These are phyloP conservation scores for Colletes gigas DNA, from an alignment of 1,140 invertebrate species.

Conservation along the genomic window DNA sequence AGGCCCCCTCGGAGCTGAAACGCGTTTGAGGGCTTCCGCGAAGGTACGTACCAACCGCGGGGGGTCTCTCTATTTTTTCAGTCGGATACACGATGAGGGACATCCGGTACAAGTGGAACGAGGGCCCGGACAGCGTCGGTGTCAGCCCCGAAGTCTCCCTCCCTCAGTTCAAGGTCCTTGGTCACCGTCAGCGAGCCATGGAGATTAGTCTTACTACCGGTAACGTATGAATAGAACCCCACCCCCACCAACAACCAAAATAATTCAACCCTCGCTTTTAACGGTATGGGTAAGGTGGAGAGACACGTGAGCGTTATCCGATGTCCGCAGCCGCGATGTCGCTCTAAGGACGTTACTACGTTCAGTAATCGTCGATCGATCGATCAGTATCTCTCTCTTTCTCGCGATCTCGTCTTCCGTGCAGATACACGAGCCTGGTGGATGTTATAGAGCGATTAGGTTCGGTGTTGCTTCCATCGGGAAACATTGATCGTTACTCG, in stretches of 20 bases:
- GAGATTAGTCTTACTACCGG: conserved; percentile 96
- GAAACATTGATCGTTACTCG: neutral
- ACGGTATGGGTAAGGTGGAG: conserved; percentile 66
- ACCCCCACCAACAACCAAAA: conserved; percentile 61
- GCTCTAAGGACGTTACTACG: conserved; percentile 40
- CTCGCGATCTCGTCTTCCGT: conserved; percentile 47
- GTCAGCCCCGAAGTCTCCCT: conserved; percentile 95
- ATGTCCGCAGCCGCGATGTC: conserved; percentile 63
- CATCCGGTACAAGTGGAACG: conserved; percentile 97
- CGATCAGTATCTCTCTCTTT: conserved; percentile 67
- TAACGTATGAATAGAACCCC: conserved; percentile 82
- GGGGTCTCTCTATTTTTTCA: conserved; percentile 87
- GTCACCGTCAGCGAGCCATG: conserved; percentile 93
- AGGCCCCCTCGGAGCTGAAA: conserved; percentile 77
- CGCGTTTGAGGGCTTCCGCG: conserved; percentile 70
- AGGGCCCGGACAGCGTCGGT: conserved; percentile 94
- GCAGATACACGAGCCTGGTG: conserved; percentile 6
- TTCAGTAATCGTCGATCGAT: conserved; percentile 61
- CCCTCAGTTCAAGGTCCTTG: conserved; percentile 96
- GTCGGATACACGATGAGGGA: conserved; percentile 98
- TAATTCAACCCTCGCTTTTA: conserved; percentile 59
- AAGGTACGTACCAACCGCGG: conserved; percentile 86
- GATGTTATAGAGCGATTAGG: conserved; percentile 3
- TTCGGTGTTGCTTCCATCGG: neutral
- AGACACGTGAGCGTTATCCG: conserved; percentile 67